These are phyloP conservation scores for Leptogaster cylindrica DNA, from an alignment of 2,888 invertebrate genomes.

Conservation along the genomic window DNA sequence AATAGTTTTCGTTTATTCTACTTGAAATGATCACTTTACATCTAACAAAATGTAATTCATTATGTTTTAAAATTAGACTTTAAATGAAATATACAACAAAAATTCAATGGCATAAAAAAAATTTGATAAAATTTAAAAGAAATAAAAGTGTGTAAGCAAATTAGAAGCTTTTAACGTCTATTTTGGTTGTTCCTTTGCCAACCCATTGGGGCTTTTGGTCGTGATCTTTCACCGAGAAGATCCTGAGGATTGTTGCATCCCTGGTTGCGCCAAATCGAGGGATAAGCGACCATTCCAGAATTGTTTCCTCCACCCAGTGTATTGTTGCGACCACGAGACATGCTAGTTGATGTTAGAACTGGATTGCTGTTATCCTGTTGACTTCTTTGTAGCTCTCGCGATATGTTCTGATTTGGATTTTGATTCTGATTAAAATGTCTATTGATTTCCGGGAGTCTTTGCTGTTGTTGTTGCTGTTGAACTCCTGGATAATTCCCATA, in stretches of 20 bases:
- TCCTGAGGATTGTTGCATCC: not conserved
- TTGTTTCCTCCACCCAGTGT: not conserved
- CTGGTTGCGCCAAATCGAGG: conserved; percentile 10
- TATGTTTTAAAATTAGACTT: too few species aligned
- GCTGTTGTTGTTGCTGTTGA: not conserved
- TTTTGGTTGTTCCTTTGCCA: conserved; percentile 35
- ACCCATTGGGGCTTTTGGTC: conserved; percentile 29
- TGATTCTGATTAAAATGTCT: not conserved
- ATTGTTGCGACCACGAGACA: conserved; percentile 23
- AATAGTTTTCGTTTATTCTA: too few species aligned
- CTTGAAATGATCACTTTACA: too few species aligned
- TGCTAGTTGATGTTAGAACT: conserved; percentile 5
- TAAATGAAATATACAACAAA: too few species aligned
- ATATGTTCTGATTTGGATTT: not conserved
- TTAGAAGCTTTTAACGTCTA: not conserved
- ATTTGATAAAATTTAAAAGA: too few species aligned
- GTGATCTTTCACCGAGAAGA: not conserved
- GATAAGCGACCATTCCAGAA: conserved; percentile 39
- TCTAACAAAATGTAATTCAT: too few species aligned
- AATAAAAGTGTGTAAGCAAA: too few species aligned
- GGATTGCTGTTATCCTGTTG: not conserved
- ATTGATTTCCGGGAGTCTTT: not conserved
- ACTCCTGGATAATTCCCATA: too few species aligned
- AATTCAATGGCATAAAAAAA: too few species aligned
- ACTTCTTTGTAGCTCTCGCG: not conserved